Evolutionary conservation across 2,113 vertebrate species (phyloP).

Genomic region (Pogonocichla stellata): DNA sequence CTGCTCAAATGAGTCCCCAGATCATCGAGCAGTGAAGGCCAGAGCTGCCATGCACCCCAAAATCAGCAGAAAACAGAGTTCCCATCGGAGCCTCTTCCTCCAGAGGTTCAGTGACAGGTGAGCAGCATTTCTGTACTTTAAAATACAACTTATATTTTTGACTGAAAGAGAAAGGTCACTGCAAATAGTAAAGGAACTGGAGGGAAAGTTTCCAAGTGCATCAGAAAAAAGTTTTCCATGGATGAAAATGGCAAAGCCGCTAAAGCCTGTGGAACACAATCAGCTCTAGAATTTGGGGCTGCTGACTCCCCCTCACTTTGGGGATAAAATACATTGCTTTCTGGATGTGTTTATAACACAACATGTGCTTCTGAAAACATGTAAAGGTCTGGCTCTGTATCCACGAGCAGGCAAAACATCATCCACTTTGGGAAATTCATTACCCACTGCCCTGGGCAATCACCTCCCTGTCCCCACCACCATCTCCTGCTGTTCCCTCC

Average conservation of each 20-base stretch:
- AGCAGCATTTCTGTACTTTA: background rate
- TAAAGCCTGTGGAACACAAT: background rate
- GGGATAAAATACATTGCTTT: background rate
- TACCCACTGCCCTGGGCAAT: background rate
- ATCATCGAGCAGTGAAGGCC: background rate
- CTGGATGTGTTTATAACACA: background rate
- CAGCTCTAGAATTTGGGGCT: background rate
- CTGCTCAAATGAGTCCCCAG: background rate
- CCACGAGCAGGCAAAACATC: background rate
- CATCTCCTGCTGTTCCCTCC: background rate
- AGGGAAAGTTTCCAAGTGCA: background rate
- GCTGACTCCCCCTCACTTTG: background rate
- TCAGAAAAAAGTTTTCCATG: background rate
- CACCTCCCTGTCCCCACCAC: background rate
- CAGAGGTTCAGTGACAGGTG: background rate
- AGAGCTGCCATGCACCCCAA: background rate
- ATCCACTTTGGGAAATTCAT: background rate
- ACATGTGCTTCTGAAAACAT: rapidly evolving
- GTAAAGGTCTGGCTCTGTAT: background rate
- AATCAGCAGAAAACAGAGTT: background rate
- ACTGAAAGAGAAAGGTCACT: background rate
- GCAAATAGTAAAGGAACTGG: background rate
- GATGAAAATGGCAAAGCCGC: background rate
- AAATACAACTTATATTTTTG: background rate
- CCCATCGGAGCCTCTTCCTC: background rate